These are phyloP conservation scores for Prunella himalayana DNA, from an alignment of 2,113 vertebrate species.

Conservation along the genomic window DNA sequence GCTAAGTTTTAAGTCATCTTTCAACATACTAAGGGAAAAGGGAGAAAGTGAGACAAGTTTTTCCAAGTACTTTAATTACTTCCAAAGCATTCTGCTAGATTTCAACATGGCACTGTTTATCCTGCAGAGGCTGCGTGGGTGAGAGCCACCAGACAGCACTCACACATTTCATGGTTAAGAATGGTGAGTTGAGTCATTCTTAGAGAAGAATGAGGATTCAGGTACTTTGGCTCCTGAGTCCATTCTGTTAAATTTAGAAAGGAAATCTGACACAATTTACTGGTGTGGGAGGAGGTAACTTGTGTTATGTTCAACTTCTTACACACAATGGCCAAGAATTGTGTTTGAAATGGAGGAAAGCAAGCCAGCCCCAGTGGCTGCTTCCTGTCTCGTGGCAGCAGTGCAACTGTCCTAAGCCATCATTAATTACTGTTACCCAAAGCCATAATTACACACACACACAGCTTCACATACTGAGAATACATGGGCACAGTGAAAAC, in stretches of 20 bases:
- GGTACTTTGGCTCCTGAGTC: background rate
- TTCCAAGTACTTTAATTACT: background rate
- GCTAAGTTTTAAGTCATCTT: slow-evolving; percentile 96
- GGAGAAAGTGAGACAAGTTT: slow-evolving; percentile 54
- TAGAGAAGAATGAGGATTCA: background rate
- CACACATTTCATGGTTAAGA: background rate
- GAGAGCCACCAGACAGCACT: background rate
- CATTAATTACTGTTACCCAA: background rate
- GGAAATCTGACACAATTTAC: background rate
- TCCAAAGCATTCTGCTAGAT: background rate
- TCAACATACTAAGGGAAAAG: slow-evolving; percentile 81
- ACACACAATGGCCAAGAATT: background rate
- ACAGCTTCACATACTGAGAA: background rate
- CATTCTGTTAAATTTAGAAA: background rate
- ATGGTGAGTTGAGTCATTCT: background rate
- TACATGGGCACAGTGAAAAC: background rate
- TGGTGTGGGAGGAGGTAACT: background rate
- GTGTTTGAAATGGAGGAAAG: background rate
- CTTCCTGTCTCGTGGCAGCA: background rate
- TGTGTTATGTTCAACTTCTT: background rate
- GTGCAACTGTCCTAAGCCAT: background rate
- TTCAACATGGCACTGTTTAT: slow-evolving; percentile 1
- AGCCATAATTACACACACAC: background rate
- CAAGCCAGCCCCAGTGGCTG: background rate
- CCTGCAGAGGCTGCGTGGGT: background rate